Evolutionary conservation across 1,140 invertebrate species (phyloP).

Genomic region (Sesamia nonagrioides): DNA sequence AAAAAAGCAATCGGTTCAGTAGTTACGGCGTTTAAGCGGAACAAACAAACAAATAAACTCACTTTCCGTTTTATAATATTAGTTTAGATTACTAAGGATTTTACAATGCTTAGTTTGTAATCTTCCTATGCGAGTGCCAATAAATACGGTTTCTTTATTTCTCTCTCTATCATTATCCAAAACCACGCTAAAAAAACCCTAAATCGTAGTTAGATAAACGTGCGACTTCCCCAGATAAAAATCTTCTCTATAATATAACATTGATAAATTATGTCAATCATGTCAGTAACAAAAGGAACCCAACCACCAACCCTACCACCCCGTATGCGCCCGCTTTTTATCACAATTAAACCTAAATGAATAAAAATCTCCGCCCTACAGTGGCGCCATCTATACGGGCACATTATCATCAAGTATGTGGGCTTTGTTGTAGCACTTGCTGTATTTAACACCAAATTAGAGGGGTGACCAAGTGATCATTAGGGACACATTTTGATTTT

Average conservation of each 20-base stretch:
- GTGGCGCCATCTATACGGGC: constrained; percentile 43
- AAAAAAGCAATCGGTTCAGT: too few species aligned
- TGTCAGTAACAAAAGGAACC: not conserved
- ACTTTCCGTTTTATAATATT: too few species aligned
- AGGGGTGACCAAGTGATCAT: constrained; percentile 30
- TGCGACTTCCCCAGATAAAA: constrained; percentile 6
- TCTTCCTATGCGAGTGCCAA: too few species aligned
- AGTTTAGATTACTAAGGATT: too few species aligned
- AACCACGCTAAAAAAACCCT: not conserved
- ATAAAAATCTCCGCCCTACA: constrained; percentile 35
- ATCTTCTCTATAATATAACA: not conserved
- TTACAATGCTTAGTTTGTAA: too few species aligned
- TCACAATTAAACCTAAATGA: constrained; percentile 40
- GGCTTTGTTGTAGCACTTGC: constrained; percentile 35
- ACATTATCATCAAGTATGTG: constrained; percentile 33
- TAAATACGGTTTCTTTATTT: too few species aligned
- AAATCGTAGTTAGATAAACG: constrained; percentile 8
- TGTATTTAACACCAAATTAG: constrained; percentile 1
- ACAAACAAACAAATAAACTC: too few species aligned
- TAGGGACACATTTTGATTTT: not conserved
- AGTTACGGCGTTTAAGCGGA: too few species aligned
- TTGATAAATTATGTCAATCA: constrained; percentile 34
- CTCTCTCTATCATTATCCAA: not conserved
- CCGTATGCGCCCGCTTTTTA: constrained; percentile 44
- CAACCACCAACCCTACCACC: constrained; percentile 46